Percentiles rank a stretch among this genome's conserved stretches.
Conservation (phyloP, 2,797 vertebrate genomes). For the Eulemur coronatus region DNA sequence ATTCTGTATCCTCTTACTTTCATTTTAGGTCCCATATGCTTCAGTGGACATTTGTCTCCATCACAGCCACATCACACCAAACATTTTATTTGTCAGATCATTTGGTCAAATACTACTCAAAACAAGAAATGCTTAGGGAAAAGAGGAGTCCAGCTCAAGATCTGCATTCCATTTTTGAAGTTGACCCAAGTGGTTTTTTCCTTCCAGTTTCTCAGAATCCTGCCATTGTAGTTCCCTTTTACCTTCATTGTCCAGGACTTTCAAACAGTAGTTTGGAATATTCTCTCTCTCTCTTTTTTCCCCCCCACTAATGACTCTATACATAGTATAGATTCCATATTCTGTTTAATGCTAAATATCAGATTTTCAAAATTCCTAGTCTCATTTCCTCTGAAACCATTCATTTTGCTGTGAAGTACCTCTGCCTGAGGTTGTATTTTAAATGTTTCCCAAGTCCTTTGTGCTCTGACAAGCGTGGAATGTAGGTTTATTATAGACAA, state of each 20-base stretch:
- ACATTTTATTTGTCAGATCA: conserved; percentile 46
- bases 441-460: neutral
- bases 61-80: neutral
- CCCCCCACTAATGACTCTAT: neutral
- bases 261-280: neutral
- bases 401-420: neutral
- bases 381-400: neutral
- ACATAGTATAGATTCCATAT: neutral
- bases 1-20: neutral
- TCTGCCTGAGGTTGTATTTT: neutral
- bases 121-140: neutral
- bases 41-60: neutral
- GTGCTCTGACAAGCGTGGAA: neutral
- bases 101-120: conserved; percentile 25
- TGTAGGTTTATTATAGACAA: neutral
- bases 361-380: neutral
- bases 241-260: neutral
- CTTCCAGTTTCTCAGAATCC: neutral
- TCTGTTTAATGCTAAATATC: neutral
- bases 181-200: neutral
- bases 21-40: neutral
- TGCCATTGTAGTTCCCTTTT: neutral
- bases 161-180: neutral
- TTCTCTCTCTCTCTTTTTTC: neutral
- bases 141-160: neutral